Base-by-base conservation (phyloP, 2,113 vertebrate species). In the Podiceps cristatus region DNA sequence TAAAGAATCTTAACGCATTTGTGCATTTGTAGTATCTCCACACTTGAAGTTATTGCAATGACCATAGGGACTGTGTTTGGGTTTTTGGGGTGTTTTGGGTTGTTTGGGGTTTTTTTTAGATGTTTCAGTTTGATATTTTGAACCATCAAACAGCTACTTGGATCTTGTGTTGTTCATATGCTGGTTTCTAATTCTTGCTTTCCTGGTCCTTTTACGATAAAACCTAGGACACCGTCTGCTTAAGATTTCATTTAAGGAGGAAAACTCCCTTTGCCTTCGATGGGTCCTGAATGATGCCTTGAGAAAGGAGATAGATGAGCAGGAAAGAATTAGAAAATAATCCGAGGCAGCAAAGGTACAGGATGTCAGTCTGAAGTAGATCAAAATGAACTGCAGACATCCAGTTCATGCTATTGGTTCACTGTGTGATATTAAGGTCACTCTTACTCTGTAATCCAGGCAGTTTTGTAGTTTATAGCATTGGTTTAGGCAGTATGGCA, bases 181-280 rank as follows among this genome's bases (percentile, higher is more conserved):
- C 2, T 55, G 27, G 44, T 55, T 85, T 71, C 14, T 33, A 78
- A 31, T 33, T 31, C 22, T 71, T 50, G 5, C 0, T 44, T 67
- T 71, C 84, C 50, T 33, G 2, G 12, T 72, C 5, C 18, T 75
- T 66, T 67, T 13, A 7, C 29, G 28, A 33, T 9, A 58, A 73
- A 83, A 47, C 7, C 4, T 15, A 12, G 68, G 18, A 19, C 16
- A 31, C 2, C 5, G 5, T 29, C 27, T 67, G 1, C 18, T 83
- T 12, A 29, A 47, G 19, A n/a, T 27, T 63, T 20, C 7, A 11
- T 59, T 71, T 33, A 20, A 60, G 19, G 42, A 74, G 15, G 20
- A 74, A 73, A 79, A 7, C 11, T n/a, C 33, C n/a, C 14, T 29
- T 4, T 37, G 52, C 11, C 28, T 47, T 55, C 0, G 0, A 28